Base-by-base conservation (phyloP, 2,113 vertebrate species). In the Podarcis raffonei region DNA sequence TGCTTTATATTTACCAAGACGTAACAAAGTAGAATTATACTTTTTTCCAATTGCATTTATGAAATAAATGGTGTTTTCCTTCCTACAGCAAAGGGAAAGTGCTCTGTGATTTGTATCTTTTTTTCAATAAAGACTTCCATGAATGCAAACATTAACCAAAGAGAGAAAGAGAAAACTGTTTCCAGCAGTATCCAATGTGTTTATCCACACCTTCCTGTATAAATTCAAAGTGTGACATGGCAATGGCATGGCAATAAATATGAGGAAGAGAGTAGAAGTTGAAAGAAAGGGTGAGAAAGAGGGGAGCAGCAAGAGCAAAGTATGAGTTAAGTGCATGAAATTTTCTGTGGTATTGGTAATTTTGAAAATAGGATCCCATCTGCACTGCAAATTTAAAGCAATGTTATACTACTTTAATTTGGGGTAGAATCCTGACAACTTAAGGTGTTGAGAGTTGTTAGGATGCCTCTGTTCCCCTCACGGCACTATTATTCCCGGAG, bases 61-160 rank as follows among this genome's bases (percentile, higher is more conserved):
- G 87, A 69, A 90, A 74, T 79, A 95, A 92, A 89, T 71, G 91
- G 94, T 90, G 82, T 93, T 48, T 90, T 91, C 93, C 81, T 30
- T 90, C 69, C 87, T 91, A 87, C 22, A 85, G 80, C 90, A 35
- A 15, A 95, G 69, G 66, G 89, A 84, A 90, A 42, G 18, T 6
- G 30, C 27, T 39, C 7, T 83, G 22, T 88, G 89, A 42, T 80
- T 83, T 79, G 35, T 83, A 42, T 80, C 72, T 90, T 90, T 83
- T 39, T 15, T 35, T 84, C 35, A 15, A 15, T 74, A 42, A 92
- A 90, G 91, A 89, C 30, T 27, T 84, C n/a, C 57, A 71, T 85
- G 88, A 92, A 93, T 92, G 77, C 66, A 91, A 91, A 92, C 90
- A 90, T 92, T 88, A 91, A 85, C 91, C 88, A 89, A 89, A 92